Percentiles rank a stretch among this genome's conserved stretches.
These are phyloP conservation scores for Oryzaephilus surinamensis DNA, from an alignment of 1,140 invertebrate species.

Conservation along the genomic window DNA sequence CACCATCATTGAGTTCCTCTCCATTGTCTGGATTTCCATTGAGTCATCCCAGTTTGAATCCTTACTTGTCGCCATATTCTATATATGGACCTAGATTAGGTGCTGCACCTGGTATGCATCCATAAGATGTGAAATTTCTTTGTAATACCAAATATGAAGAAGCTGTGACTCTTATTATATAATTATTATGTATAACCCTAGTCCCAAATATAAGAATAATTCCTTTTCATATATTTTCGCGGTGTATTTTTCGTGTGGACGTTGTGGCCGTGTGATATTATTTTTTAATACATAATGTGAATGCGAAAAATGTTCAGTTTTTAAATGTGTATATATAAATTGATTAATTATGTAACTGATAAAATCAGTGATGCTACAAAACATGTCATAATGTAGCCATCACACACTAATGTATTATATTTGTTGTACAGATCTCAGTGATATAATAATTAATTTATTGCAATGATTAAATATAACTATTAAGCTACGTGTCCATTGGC, in stretches of 20 bases:
- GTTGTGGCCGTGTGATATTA: conserved; percentile 31
- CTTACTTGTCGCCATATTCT: conserved; percentile 77
- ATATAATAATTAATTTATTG: conserved; percentile 19
- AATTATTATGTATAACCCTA: conserved; percentile 11
- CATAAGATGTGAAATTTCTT: conserved; percentile 30
- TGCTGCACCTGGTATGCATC: conserved; percentile 54
- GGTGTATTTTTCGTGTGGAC: conserved; percentile 21
- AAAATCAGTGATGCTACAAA: neutral
- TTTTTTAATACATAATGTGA: conserved; percentile 16
- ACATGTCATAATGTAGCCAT: conserved; percentile 6
- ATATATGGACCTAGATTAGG: conserved; percentile 75
- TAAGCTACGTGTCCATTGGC: too few relatives aligned
- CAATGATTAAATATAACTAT: too few relatives aligned
- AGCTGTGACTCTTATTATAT: conserved; percentile 29
- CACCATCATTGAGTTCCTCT: conserved; percentile 43
- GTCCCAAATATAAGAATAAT: conserved; percentile 3
- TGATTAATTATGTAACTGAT: neutral
- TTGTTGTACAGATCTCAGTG: conserved; percentile 23
- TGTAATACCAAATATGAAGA: conserved; percentile 18
- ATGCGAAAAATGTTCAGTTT: neutral
- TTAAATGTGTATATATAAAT: neutral
- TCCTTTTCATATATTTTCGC: conserved; percentile 3
- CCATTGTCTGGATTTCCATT: conserved; percentile 51
- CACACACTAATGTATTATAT: conserved; percentile 11
- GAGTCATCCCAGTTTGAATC: conserved; percentile 53